Evolutionary conservation across 1,140 invertebrate species (phyloP), one percentile per base, ranked within the genome.

Genomic region (Ostrea edulis): DNA sequence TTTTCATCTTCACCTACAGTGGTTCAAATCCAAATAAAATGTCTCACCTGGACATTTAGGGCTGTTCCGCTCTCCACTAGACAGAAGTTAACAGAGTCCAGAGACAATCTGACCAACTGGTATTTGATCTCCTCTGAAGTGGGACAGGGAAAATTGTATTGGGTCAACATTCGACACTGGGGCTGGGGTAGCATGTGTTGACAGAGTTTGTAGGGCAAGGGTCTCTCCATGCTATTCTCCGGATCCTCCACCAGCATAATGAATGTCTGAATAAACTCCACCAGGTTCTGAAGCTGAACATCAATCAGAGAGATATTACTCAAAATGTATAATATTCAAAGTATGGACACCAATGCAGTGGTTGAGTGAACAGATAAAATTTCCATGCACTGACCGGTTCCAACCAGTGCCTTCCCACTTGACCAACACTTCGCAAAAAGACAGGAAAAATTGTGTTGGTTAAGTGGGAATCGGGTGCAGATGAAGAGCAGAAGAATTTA

Each of bases 41-140:
- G 5, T 44, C 92, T 86, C 51, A 97, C 96, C 97, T 97, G 98
- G 0, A 98, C 93, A 94, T 98, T 97, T 35, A 98, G 95, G 0
- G 97, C 97, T 11, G 97, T 98, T 22, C 97, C 97, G 35, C 96
- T 96, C 95, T 99, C 98, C 55, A 98, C 97, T 7, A 99, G 94
- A 95, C 98, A 98, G 8, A 99, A 95, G 95, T 99, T 98, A 8
- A 99, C 95, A 0, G 97, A 97, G 95, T 99, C 99, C 35, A 99
- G 96, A 0, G 98, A 97, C 0, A 99, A 95, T 35, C 99, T 96
- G 8, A 97, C 97, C 97, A 99, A 98, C 92, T 97, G 96, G 93
- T 99, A 99, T 93, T 99, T 99, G 53, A 99, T 97, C 93, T 98
- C 97, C 91, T 98, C 98, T 0, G 97, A 96, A 65, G 97, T 97